Evolutionary conservation across 2,797 vertebrate species (phyloP).

Genomic region (Aulostomus chinensis): DNA sequence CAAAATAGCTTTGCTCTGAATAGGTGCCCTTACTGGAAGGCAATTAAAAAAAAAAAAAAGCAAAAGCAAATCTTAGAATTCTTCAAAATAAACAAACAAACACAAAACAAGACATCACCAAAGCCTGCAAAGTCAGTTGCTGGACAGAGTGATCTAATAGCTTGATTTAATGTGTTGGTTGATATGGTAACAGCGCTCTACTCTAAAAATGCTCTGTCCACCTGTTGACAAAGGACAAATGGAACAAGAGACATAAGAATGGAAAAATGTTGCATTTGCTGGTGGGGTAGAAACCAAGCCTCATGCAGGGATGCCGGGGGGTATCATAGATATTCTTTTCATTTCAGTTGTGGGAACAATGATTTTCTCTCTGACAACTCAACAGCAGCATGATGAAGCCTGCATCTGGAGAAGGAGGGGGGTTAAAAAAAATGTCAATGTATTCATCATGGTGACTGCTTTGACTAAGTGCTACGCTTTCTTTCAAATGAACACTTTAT

Average conservation of each 20-base stretch:
- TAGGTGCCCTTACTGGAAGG: too few species aligned
- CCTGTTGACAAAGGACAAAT: constrained; percentile 39
- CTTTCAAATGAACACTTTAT: too few species aligned
- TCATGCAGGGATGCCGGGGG: background rate
- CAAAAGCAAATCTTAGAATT: too few species aligned
- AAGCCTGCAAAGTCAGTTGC: background rate
- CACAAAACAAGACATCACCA: background rate
- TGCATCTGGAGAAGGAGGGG: too few species aligned
- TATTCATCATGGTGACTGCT: too few species aligned
- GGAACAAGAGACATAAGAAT: constrained; percentile 1
- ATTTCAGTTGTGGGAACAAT: constrained; percentile 19
- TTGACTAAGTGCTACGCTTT: too few species aligned
- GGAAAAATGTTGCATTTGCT: constrained; percentile 3
- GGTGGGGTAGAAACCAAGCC: constrained; percentile 24
- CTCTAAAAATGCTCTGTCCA: constrained; percentile 25
- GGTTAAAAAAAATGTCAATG: too few species aligned
- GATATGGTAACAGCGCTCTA: constrained; percentile 54
- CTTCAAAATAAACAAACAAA: too few species aligned
- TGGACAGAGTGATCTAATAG: constrained; percentile 18
- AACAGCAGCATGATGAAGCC: too few species aligned
- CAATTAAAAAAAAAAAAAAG: too few species aligned
- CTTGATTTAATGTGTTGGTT: constrained; percentile 40
- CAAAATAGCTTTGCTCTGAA: too few species aligned
- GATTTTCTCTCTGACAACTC: too few species aligned
- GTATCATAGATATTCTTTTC: constrained; percentile 1